A percentile compares a stretch with the other conserved stretches of the same genome.
Evolutionary conservation across 1,140 invertebrate genomes (phyloP).

Genomic region (Delia radicum): DNA sequence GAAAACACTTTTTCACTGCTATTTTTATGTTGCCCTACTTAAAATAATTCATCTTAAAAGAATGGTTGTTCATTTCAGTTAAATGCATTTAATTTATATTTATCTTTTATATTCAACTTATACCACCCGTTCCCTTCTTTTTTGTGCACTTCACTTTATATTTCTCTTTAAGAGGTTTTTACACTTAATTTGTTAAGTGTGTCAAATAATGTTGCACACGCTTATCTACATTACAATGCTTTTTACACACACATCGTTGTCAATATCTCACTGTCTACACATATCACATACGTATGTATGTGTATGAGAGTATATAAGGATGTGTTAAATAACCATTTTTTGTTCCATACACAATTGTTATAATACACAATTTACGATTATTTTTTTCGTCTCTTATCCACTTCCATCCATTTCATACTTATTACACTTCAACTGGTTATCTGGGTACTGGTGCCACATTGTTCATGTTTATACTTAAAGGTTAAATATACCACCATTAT

Average conservation of each 20-base stretch:
- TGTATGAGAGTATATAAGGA: not conserved
- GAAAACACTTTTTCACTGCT: too few species aligned
- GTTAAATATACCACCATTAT: constrained; percentile 20
- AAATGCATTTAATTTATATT: not conserved
- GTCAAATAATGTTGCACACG: not conserved
- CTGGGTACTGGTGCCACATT: not conserved
- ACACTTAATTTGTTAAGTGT: constrained; percentile 4
- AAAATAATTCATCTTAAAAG: too few species aligned
- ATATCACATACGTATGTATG: not conserved
- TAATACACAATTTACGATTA: constrained; percentile 6
- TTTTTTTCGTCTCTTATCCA: not conserved
- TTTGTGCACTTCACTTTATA: not conserved
- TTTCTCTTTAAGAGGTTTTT: constrained; percentile 1
- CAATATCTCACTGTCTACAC: not conserved
- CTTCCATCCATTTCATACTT: not conserved
- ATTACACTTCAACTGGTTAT: constrained; percentile 9
- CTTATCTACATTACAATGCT: not conserved
- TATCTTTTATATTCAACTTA: not conserved
- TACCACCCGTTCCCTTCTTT: not conserved
- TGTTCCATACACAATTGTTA: not conserved
- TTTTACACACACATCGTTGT: not conserved
- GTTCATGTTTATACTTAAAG: constrained; percentile 12
- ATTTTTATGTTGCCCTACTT: too few species aligned
- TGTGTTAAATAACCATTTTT: not conserved
- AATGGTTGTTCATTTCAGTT: not conserved